These are phyloP conservation scores for Drosophila barbarae DNA, from an alignment of 2,888 invertebrate species.

Conservation along the genomic window DNA sequence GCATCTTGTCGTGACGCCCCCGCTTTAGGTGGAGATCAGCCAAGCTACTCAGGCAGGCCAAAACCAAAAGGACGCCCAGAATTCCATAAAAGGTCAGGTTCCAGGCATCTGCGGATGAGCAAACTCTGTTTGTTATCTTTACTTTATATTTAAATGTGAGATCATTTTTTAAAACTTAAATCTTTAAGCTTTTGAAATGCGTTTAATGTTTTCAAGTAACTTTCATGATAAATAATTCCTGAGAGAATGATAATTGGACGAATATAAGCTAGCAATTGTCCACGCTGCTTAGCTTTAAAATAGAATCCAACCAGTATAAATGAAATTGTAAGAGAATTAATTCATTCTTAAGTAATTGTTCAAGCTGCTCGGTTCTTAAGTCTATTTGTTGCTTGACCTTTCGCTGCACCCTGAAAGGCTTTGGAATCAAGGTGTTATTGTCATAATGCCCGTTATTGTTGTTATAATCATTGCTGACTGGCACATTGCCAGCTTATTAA, in stretches of 20 bases:
- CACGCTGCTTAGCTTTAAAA: not conserved
- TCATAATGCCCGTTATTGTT: not conserved
- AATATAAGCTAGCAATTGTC: not conserved
- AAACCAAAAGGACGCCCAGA: conserved; percentile 49
- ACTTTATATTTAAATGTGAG: not conserved
- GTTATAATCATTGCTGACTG: too few species aligned
- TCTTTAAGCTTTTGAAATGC: not conserved
- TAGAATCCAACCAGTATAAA: not conserved
- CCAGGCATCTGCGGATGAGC: conserved; percentile 64
- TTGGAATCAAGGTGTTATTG: not conserved
- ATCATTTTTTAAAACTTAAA: not conserved
- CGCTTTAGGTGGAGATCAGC: conserved; percentile 70
- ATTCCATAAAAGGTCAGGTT: conserved; percentile 67
- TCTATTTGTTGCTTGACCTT: not conserved
- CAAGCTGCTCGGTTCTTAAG: not conserved
- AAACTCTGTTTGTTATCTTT: not conserved
- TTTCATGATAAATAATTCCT: not conserved
- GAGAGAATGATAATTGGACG: not conserved
- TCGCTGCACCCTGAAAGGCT: not conserved
- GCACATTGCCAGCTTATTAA: not conserved
- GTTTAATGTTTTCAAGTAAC: not conserved
- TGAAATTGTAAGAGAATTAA: not conserved
- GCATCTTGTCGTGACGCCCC: conserved; percentile 66
- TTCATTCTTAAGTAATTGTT: not conserved
- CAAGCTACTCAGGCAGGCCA: conserved; percentile 62